Evolutionary conservation across 2,888 invertebrate species (phyloP), one percentile per base, ranked within the genome.

Genomic region (Orchestes rusci): DNA sequence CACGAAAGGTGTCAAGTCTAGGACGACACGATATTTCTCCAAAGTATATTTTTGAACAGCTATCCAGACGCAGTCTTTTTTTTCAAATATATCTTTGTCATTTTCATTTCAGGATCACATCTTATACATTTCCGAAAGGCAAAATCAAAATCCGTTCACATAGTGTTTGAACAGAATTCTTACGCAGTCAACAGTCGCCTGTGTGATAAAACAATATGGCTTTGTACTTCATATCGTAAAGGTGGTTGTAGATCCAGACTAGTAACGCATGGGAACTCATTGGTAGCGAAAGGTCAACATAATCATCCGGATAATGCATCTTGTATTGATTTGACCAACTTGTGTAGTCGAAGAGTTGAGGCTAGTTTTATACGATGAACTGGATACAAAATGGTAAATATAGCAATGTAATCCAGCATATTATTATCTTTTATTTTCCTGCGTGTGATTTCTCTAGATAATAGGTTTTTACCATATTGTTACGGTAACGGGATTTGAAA

Each of bases 141-240:
- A 10, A 50, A n/a, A n/a, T n/a, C n/a, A 31, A 56, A 51, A 39
- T 54, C 57, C 2, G 56, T 58, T 5, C 49, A 52, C 20, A 44
- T 60, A 16, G 53, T 59, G 7, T 43, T 59, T 17, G 48, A 57
- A 27, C 46, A 43, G 17, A 55, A 57, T 35, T 50, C 47, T 2
- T 59, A 48, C 37, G 44, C 47, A 2, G 51, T 54, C 13, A 54
- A 59, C 42, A 54, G 47, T 19, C 54, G 51, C 34, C 45, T 45
- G 19, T 13, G 46, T 16, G 48, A 45, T 10, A 56, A 52, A 38
- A 58, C 56, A 4, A 34, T 56, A 4, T 60, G 60, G 60, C 44
- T 56, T 2, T 60, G 60, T 39, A 48, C 54, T 2, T 49, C 48
- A 10, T 58, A 59, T 29, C 47, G 57, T 8, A 56, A 54, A 49